Percentiles rank a stretch among this genome's conserved stretches.
These are phyloP conservation scores for Drosophila biarmipes DNA, from an alignment of 1,140 invertebrate species.

Conservation along the genomic window DNA sequence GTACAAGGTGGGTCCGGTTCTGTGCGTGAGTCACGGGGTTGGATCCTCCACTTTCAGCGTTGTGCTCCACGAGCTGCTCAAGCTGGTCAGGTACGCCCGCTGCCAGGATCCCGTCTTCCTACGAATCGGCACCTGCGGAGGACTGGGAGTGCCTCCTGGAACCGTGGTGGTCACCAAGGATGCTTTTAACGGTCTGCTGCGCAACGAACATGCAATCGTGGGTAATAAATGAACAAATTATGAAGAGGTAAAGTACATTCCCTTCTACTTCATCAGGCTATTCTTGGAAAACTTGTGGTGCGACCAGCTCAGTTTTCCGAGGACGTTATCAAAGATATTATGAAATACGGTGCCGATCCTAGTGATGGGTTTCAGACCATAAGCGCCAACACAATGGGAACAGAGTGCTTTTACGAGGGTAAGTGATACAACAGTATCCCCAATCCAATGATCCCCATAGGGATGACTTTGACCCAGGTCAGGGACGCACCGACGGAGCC, in stretches of 20 bases:
- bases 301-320: slow-evolving; percentile 93
- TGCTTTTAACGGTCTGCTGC: slow-evolving; percentile 92
- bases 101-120: slow-evolving; percentile 95
- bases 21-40: slow-evolving; percentile 92
- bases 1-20: slow-evolving; percentile 89
- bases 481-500: slow-evolving; percentile 96
- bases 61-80: slow-evolving; percentile 95
- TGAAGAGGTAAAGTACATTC: background rate
- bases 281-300: slow-evolving; percentile 93
- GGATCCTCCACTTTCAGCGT: slow-evolving; percentile 96
- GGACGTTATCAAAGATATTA: slow-evolving; percentile 90
- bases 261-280: slow-evolving; percentile 85
- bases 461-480: slow-evolving; percentile 74
- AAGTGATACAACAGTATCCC: slow-evolving; percentile 65
- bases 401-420: slow-evolving; percentile 98
- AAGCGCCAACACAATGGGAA: slow-evolving; percentile 95
- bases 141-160: slow-evolving; percentile 93
- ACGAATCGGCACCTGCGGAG: slow-evolving; percentile 96
- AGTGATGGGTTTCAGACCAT: slow-evolving; percentile 90
- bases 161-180: slow-evolving; percentile 94
- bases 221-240: slow-evolving; percentile 52
- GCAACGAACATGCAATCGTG: slow-evolving; percentile 89
- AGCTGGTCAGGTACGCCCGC: slow-evolving; percentile 95
- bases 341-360: slow-evolving; percentile 87
- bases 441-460: background rate